Evolutionary conservation across 92 coral and sea anemone genomes (phyloP).

Genomic region (Palythoa grandis): DNA sequence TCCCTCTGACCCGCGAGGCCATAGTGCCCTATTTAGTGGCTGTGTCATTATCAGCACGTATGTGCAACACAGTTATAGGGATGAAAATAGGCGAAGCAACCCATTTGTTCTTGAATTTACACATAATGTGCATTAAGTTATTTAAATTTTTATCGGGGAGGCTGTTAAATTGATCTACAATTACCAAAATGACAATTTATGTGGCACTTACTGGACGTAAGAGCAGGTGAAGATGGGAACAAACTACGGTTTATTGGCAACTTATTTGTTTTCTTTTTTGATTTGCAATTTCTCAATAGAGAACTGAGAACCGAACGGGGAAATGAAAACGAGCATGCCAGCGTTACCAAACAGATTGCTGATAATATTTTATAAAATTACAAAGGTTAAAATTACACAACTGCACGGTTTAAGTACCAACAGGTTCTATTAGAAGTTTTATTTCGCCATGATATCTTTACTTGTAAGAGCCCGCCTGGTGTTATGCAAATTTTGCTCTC

Average conservation of each 20-base stretch:
- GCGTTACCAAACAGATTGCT: slow-evolving; percentile 2
- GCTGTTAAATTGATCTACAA: neutral
- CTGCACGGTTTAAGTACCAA: neutral
- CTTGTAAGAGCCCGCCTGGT: slow-evolving; percentile 11
- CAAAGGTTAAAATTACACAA: neutral
- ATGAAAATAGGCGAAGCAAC: neutral
- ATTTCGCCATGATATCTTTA: neutral
- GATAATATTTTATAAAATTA: neutral
- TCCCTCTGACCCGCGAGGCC: too few species aligned
- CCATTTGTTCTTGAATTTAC: neutral
- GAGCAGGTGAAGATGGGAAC: slow-evolving; percentile 1
- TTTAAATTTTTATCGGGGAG: neutral
- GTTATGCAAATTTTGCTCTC: slow-evolving; percentile 37
- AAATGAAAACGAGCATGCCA: too few species aligned
- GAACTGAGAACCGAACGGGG: too few species aligned
- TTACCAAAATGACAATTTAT: neutral
- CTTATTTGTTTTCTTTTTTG: neutral
- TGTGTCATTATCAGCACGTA: too few species aligned
- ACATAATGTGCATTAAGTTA: neutral
- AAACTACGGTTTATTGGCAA: neutral
- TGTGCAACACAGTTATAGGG: too few species aligned
- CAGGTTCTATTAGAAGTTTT: neutral
- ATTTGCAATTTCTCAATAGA: neutral
- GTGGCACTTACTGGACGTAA: neutral
- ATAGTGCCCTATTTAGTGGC: too few species aligned